phyloP scores from a whole-genome alignment of 2,113 vertebrate genomes.

The Helogale parvula region DNA sequence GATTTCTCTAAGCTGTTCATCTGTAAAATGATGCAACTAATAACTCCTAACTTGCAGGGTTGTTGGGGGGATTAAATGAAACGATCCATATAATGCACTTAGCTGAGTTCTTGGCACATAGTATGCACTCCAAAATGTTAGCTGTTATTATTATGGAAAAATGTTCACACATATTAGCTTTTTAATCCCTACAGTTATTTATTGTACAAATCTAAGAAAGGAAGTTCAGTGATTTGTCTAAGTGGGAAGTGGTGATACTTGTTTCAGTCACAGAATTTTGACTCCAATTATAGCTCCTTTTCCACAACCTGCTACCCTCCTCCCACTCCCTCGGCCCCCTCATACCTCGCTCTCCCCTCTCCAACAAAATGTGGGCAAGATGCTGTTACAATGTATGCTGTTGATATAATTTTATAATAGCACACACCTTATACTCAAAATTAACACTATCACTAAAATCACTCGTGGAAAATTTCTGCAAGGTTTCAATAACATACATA shows the following conservation, averaged over 20 bases:
- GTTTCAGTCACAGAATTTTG: background rate
- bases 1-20: slow-evolving; percentile 38
- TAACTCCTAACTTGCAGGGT: slow-evolving; percentile 15
- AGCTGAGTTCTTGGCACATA: background rate
- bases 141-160: background rate
- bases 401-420: slow-evolving; percentile 24
- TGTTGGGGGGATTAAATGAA: slow-evolving; percentile 50
- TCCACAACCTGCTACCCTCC: background rate
- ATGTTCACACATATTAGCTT: background rate
- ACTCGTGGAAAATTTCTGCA: background rate
- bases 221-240: background rate
- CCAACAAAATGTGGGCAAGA: background rate
- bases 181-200: background rate
- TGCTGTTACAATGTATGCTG: background rate
- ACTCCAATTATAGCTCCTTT: background rate
- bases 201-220: background rate
- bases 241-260: background rate
- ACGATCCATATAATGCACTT: slow-evolving; percentile 5
- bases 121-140: background rate
- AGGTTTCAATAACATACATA: background rate
- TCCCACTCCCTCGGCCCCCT: background rate
- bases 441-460: slow-evolving; percentile 21
- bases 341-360: background rate
- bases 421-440: background rate
- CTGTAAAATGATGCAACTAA: slow-evolving; percentile 44